Conservation (phyloP, 1,140 invertebrate species). For the Zaprionus tsacasi region DNA sequence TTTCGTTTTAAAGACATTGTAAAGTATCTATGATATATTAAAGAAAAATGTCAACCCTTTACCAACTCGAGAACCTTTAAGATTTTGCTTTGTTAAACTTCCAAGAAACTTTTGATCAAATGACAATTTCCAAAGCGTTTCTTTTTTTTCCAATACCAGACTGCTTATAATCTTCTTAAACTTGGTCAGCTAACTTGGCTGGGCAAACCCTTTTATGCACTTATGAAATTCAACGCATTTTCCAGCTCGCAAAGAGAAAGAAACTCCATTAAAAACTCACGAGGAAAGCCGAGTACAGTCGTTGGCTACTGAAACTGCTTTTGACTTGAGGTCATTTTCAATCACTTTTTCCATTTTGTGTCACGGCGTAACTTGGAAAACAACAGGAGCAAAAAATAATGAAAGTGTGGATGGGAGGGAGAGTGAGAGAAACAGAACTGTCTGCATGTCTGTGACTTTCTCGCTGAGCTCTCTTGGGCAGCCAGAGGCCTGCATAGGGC, state of each 20-base stretch:
- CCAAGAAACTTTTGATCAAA: background rate
- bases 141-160: background rate
- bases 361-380: constrained; percentile 68
- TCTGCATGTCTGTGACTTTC: constrained; percentile 64
- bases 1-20: too few relatives aligned
- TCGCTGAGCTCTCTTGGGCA: constrained; percentile 30
- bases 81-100: background rate
- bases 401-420: background rate
- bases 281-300: constrained; percentile 32
- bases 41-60: background rate
- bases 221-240: constrained; percentile 36
- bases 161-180: constrained; percentile 21
- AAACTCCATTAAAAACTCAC: constrained; percentile 72
- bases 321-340: constrained; percentile 82
- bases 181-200: constrained; percentile 5
- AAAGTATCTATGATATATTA: background rate
- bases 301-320: constrained; percentile 60
- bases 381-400: constrained; percentile 42
- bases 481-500: constrained; percentile 23
- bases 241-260: background rate
- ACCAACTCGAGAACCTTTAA: background rate
- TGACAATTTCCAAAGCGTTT: background rate
- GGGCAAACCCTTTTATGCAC: constrained; percentile 37
- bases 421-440: constrained; percentile 30
- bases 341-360: constrained; percentile 78